Percentiles rank a stretch among this genome's conserved stretches.
Conservation (phyloP, 2,888 invertebrate species). For the Pocota personata region DNA sequence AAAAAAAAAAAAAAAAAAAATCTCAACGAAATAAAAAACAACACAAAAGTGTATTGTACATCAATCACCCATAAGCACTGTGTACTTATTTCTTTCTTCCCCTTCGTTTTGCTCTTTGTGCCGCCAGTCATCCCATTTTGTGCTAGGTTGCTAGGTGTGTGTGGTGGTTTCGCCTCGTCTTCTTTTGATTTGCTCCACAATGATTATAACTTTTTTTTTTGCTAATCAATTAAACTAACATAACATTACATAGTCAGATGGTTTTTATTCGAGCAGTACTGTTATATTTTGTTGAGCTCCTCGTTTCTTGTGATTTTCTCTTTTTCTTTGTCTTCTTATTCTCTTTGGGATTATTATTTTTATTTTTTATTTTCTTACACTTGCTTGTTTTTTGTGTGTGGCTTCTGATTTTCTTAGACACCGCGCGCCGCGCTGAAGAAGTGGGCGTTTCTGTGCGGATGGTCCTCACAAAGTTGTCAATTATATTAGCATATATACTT, state of each 20-base stretch:
- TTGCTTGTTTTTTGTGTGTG: conserved; percentile 12
- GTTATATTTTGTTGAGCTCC: conserved; percentile 25
- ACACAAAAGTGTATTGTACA: conserved; percentile 43
- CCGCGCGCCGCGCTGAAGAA: neutral
- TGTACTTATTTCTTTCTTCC: conserved; percentile 31
- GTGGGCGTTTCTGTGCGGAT: conserved; percentile 36
- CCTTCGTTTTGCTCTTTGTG: neutral
- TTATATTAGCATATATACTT: conserved; percentile 31
- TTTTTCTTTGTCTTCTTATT: conserved; percentile 40
- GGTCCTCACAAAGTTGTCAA: conserved; percentile 22
- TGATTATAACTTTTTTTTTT: conserved; percentile 46
- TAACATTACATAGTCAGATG: conserved; percentile 58
- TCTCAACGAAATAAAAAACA: conserved; percentile 2
- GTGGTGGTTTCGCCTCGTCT: conserved; percentile 48
- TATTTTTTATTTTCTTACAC: neutral
- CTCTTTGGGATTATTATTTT: conserved; percentile 31
- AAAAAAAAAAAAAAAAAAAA: neutral
- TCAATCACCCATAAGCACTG: conserved; percentile 43
- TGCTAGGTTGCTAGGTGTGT: conserved; percentile 4
- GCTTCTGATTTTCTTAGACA: neutral
- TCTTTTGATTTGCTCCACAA: conserved; percentile 49
- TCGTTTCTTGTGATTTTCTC: conserved; percentile 45
- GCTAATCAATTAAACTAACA: conserved; percentile 62
- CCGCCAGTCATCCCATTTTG: neutral
- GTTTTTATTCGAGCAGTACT: conserved; percentile 33